These are phyloP conservation scores for Astatotilapia flaviijosephi DNA, from an alignment of 2,113 vertebrate species.

Conservation along the genomic window DNA sequence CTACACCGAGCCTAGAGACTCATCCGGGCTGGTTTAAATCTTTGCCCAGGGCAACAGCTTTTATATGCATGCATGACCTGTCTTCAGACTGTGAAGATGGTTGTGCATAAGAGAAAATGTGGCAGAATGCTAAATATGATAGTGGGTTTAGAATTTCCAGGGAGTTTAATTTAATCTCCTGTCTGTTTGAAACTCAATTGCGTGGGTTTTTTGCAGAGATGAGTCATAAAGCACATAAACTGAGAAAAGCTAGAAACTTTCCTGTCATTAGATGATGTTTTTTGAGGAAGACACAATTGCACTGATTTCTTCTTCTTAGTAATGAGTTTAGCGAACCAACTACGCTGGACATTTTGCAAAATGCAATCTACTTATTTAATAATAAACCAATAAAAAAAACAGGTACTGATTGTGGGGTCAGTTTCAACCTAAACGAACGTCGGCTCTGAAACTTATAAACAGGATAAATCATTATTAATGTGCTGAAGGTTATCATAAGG, in stretches of 20 bases:
- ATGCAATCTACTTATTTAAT: not conserved
- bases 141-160: not conserved
- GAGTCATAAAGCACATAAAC: not conserved
- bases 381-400: not conserved
- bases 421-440: not conserved
- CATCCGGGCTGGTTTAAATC: conserved; percentile 43
- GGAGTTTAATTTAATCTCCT: not conserved
- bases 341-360: not conserved
- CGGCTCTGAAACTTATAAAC: not conserved
- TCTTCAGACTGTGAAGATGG: conserved; percentile 32
- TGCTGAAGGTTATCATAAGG: not conserved
- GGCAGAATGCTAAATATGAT: conserved; percentile 44
- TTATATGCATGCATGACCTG: conserved; percentile 60
- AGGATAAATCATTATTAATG: not conserved
- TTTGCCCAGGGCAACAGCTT: conserved; percentile 46
- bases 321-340: not conserved
- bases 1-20: conserved; percentile 20
- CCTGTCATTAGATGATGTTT: not conserved
- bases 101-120: conserved; percentile 43
- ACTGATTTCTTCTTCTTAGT: not conserved
- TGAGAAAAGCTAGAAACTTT: not conserved
- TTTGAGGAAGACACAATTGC: not conserved
- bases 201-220: not conserved
- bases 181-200: not conserved
- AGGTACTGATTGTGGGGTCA: not conserved